Percentiles rank a stretch among this genome's conserved stretches.
phyloP scores from a whole-genome alignment of 1,140 invertebrate genomes.

The Oreohelix idahoensis region DNA sequence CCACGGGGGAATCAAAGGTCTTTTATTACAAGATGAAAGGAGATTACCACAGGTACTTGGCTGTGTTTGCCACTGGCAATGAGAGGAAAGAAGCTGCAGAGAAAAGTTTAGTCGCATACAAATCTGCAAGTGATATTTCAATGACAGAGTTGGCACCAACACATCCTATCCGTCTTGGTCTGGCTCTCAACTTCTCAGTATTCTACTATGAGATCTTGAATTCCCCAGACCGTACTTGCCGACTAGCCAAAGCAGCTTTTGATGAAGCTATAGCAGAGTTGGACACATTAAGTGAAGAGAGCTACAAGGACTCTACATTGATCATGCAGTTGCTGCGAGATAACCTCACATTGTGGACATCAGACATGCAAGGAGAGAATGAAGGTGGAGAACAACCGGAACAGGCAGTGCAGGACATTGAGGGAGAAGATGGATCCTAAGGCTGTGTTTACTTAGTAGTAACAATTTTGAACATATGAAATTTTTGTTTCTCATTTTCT shows the following conservation, averaged over 20 bases:
- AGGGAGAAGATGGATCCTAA: slow-evolving; percentile 78
- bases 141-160: slow-evolving; percentile 95
- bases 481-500: slow-evolving; percentile 45
- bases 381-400: slow-evolving; percentile 74
- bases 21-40: slow-evolving; percentile 99
- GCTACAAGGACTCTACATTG: slow-evolving; percentile 99
- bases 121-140: slow-evolving; percentile 96
- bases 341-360: slow-evolving; percentile 98
- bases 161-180: slow-evolving; percentile 88
- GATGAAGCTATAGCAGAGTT: slow-evolving; percentile 98
- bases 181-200: slow-evolving; percentile 94
- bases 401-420: slow-evolving; percentile 90
- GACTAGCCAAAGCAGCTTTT: slow-evolving; percentile 82
- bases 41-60: slow-evolving; percentile 96
- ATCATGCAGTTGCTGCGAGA: slow-evolving; percentile 99
- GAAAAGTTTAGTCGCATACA: slow-evolving; percentile 95
- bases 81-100: slow-evolving; percentile 95
- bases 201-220: slow-evolving; percentile 99
- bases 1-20: slow-evolving; percentile 95
- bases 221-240: slow-evolving; percentile 83
- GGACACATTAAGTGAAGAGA: slow-evolving; percentile 96
- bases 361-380: slow-evolving; percentile 94
- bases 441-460: slow-evolving; percentile 34
- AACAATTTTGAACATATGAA: slow-evolving; percentile 32
- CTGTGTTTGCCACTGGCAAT: slow-evolving; percentile 95